phyloP scores from a whole-genome alignment of 2,797 vertebrate species.

The Heliangelus exortis region DNA sequence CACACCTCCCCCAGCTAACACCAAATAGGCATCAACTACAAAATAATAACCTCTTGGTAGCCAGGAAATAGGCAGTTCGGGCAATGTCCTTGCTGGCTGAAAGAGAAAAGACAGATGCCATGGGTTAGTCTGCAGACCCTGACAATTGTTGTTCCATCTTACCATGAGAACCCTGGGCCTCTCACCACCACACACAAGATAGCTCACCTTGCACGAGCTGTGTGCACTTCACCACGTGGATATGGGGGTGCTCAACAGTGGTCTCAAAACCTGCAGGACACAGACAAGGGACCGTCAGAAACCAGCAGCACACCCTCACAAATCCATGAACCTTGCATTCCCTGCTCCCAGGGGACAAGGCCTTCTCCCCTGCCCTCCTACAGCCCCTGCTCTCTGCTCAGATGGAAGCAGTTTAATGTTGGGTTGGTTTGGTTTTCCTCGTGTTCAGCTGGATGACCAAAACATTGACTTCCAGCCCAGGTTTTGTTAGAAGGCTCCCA shows the following conservation, averaged over 20 bases:
- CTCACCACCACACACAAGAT: no score
- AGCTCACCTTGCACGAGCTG: conserved; percentile 92
- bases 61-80: conserved; percentile 65
- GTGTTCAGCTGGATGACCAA: no score
- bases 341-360: not conserved
- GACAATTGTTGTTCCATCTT: not conserved
- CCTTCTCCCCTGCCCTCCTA: conserved; percentile 13
- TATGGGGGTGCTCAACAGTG: conserved; percentile 95
- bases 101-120: conserved; percentile 3
- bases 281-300: not conserved
- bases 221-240: conserved; percentile 95
- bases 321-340: not conserved
- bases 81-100: conserved; percentile 87
- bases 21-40: no score
- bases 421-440: no score
- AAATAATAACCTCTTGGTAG: no score
- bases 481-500: no score
- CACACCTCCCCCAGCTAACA: no score
- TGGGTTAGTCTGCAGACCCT: not conserved
- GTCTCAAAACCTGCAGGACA: conserved; percentile 91
- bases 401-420: not conserved
- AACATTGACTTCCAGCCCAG: no score
- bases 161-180: not conserved
- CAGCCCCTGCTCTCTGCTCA: not conserved
- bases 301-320: not conserved